Percentiles rank a stretch among this genome's conserved stretches.
Evolutionary conservation across 1,140 invertebrate species (phyloP).

Genomic region (Cepaea nemoralis): DNA sequence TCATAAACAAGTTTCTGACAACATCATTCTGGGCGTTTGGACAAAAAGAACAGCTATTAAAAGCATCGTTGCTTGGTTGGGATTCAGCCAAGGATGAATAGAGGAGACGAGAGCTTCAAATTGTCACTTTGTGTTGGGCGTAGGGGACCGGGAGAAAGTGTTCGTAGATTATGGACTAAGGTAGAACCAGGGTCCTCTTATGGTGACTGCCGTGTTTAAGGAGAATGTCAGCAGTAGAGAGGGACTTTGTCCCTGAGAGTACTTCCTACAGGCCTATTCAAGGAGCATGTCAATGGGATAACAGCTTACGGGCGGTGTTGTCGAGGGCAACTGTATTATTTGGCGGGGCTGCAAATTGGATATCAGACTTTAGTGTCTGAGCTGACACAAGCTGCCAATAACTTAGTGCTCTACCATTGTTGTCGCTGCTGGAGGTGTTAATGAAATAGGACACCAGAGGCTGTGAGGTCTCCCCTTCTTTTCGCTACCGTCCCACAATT

Average conservation of each 20-base stretch:
- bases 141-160: background rate
- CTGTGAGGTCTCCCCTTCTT: background rate
- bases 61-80: background rate
- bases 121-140: conserved; percentile 5
- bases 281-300: too few relatives aligned
- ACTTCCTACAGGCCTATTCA: background rate
- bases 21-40: background rate
- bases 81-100: background rate
- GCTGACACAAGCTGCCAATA: background rate
- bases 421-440: background rate
- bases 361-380: conserved; percentile 9
- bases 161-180: background rate
- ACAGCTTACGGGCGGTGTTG: background rate
- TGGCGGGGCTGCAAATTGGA: conserved; percentile 5
- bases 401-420: background rate
- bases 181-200: background rate
- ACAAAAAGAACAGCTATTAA: conserved; percentile 12
- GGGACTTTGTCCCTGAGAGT: background rate
- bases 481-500: background rate
- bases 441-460: background rate
- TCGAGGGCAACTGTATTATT: background rate
- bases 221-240: background rate
- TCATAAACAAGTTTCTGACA: conserved; percentile 32
- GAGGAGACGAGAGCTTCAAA: conserved; percentile 1
- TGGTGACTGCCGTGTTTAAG: background rate